Percentiles rank a stretch among this genome's conserved stretches.
phyloP scores from a whole-genome alignment of 2,113 vertebrate genomes.

The Hylia prasina region DNA sequence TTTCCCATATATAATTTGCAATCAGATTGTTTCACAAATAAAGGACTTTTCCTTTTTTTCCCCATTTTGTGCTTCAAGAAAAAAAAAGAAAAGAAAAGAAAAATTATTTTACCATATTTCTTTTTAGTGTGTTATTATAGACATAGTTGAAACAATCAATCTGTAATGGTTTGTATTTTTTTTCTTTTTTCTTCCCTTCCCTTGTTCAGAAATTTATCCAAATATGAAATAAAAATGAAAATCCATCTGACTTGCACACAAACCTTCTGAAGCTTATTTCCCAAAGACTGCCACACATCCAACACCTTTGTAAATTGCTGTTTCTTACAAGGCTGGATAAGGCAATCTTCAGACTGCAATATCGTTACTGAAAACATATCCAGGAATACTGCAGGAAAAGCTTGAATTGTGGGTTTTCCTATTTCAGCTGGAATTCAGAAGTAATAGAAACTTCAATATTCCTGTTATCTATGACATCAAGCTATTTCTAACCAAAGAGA shows the following conservation, averaged over 20 bases:
- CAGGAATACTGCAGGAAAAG: background rate
- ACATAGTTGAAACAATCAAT: background rate
- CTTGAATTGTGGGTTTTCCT: background rate
- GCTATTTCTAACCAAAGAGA: background rate
- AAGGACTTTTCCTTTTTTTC: background rate
- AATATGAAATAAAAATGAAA: background rate
- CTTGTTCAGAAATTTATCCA: background rate
- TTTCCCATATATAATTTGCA: background rate
- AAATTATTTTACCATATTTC: background rate
- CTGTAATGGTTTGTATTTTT: background rate
- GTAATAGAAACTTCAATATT: background rate
- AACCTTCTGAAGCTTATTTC: background rate
- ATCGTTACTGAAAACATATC: background rate
- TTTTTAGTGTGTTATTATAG: background rate
- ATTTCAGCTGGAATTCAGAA: background rate
- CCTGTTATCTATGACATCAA: background rate
- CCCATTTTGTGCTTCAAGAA: background rate
- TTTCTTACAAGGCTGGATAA: background rate
- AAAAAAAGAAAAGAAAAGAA: background rate
- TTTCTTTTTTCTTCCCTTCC: background rate
- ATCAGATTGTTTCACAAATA: background rate
- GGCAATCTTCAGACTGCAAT: background rate
- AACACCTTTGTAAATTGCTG: background rate
- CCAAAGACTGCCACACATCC: background rate
- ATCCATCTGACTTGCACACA: background rate